phyloP scores from a whole-genome alignment of 35 echinoderm and acorn worm genomes.

The Anneissia japonica region DNA sequence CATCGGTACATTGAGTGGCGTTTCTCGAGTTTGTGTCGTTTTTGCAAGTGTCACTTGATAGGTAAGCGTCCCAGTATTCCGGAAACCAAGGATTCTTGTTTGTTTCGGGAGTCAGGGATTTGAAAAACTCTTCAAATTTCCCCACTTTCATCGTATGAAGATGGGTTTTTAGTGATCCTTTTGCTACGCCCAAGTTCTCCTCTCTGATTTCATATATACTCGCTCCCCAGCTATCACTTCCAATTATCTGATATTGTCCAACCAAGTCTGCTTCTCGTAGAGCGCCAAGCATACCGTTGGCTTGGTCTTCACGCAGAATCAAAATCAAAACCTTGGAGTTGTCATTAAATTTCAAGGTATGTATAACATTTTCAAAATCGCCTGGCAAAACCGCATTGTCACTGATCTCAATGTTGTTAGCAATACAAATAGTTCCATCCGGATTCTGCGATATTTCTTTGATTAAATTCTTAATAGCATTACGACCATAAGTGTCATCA shows the following conservation, averaged over 20 bases:
- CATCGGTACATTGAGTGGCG: background rate
- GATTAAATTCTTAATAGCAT: constrained; percentile 20
- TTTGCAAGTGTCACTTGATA: too few species aligned
- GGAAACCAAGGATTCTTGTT: constrained; percentile 49
- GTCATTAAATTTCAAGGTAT: background rate
- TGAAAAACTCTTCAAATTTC: constrained; percentile 51
- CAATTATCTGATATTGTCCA: constrained; percentile 40
- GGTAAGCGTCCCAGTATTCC: background rate
- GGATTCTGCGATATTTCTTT: background rate
- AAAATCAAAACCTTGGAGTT: constrained; percentile 16
- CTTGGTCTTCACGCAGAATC: constrained; percentile 24
- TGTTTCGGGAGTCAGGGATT: background rate
- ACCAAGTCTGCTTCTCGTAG: background rate
- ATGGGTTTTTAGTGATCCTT: constrained; percentile 42
- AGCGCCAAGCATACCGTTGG: constrained; percentile 24
- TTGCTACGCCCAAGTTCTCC: constrained; percentile 6
- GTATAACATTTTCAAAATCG: background rate
- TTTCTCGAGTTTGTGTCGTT: background rate
- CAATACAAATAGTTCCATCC: constrained; percentile 19
- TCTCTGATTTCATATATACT: constrained; percentile 45
- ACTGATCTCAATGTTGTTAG: constrained; percentile 9
- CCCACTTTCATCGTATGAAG: constrained; percentile 5
- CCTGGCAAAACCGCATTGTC: constrained; percentile 7
- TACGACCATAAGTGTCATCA: constrained; percentile 21
- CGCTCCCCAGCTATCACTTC: constrained; percentile 67